These are phyloP conservation scores for Oedothorax gibbosus DNA, from an alignment of 1,140 invertebrate genomes.

Conservation along the genomic window DNA sequence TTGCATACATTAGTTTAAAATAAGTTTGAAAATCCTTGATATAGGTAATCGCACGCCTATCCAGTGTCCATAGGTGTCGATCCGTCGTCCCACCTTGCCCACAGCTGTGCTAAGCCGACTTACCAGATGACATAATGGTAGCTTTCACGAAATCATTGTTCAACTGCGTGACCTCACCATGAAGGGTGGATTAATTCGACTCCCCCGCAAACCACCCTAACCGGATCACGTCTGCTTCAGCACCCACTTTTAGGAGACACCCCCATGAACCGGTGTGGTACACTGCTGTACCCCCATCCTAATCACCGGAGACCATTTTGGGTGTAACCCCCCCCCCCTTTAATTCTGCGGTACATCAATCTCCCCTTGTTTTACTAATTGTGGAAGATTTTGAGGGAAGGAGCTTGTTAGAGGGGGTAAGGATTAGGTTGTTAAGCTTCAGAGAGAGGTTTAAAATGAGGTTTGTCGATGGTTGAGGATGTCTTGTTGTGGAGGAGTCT, in stretches of 20 bases:
- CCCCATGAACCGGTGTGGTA: not conserved
- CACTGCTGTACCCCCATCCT: not conserved
- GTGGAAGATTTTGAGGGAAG: conserved; percentile 24
- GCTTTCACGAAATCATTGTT: conserved; percentile 49
- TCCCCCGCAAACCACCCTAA: conserved; percentile 39
- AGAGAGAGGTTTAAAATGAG: no score
- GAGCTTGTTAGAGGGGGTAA: not conserved
- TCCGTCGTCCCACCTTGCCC: conserved; percentile 4
- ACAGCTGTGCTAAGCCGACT: conserved; percentile 50
- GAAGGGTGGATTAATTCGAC: conserved; percentile 51
- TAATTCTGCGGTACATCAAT: not conserved
- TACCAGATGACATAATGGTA: conserved; percentile 47
- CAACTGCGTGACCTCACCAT: conserved; percentile 49
- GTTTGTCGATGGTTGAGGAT: no score
- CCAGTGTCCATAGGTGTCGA: not conserved
- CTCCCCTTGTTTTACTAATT: conserved; percentile 48
- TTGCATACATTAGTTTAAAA: no score
- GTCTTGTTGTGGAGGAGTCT: no score
- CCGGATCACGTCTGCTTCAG: conserved; percentile 52
- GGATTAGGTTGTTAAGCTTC: no score
- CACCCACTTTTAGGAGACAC: conserved; percentile 22
- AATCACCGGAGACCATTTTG: not conserved
- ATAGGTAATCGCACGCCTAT: not conserved
- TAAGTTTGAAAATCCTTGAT: no score
- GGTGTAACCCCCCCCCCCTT: not conserved